These are phyloP conservation scores for Pyrgus malvae DNA, from an alignment of 2,888 invertebrate species.

Conservation along the genomic window DNA sequence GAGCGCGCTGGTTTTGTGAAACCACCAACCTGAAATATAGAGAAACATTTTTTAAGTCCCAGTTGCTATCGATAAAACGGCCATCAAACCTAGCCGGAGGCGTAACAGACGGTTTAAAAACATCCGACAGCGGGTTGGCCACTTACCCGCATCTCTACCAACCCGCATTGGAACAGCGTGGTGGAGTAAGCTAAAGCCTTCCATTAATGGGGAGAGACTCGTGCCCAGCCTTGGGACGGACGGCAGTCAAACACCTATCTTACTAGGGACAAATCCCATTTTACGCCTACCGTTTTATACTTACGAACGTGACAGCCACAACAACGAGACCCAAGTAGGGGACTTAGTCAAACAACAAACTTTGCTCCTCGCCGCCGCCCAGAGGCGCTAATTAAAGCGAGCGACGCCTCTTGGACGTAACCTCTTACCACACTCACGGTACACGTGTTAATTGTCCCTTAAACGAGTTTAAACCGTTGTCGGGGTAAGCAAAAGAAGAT, in stretches of 20 bases:
- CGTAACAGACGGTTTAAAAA: no score
- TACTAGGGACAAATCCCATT: background rate
- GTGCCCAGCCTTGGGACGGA: no score
- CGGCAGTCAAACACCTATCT: background rate
- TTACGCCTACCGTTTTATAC: no score
- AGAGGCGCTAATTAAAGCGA: background rate
- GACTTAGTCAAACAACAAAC: background rate
- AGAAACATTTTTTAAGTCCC: no score
- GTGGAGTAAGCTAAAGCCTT: no score
- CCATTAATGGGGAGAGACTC: no score
- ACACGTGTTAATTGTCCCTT: background rate
- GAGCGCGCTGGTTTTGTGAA: slow-evolving; percentile 90
- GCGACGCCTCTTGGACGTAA: background rate
- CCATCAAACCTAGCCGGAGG: no score
- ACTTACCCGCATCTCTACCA: no score
- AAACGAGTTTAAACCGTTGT: background rate
- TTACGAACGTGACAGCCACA: background rate
- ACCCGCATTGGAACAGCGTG: no score
- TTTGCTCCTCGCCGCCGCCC: background rate
- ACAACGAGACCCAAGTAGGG: background rate
- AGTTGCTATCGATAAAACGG: no score
- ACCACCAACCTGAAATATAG: slow-evolving; percentile 86
- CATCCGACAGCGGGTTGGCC: no score
- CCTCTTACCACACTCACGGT: background rate
- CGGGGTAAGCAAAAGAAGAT: no score